phyloP scores from a whole-genome alignment of 2,113 vertebrate species.

The Solea solea region DNA sequence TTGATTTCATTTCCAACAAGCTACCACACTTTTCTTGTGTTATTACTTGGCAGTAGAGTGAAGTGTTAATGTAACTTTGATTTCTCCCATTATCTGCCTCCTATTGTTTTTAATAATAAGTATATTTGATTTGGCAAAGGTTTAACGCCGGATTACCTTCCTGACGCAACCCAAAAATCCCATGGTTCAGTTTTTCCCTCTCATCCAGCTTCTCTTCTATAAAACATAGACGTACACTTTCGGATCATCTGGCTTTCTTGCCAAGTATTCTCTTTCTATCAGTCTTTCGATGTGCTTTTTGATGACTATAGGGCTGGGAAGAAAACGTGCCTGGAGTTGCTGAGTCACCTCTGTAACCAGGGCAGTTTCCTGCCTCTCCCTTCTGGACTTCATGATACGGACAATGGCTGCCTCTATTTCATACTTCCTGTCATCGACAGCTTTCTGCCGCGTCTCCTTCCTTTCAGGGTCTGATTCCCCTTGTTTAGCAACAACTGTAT shows the following conservation, averaged over 20 bases:
- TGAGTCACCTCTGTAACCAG: constrained; percentile 98
- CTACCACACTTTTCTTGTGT: too few relatives aligned
- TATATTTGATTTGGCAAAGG: too few relatives aligned
- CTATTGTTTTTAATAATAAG: too few relatives aligned
- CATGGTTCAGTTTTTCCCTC: constrained; percentile 13
- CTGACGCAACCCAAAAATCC: too few relatives aligned
- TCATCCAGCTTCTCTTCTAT: constrained; percentile 75
- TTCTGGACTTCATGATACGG: constrained; percentile 98
- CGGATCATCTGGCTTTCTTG: constrained; percentile 96
- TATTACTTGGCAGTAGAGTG: too few relatives aligned
- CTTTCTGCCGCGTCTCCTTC: constrained; percentile 97
- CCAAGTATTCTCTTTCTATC: constrained; percentile 99
- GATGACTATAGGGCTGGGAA: constrained; percentile 98
- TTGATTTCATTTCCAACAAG: too few relatives aligned
- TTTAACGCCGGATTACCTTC: too few relatives aligned
- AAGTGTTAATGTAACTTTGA: too few relatives aligned
- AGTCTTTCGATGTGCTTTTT: constrained; percentile 99
- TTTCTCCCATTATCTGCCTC: too few relatives aligned
- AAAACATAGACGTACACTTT: constrained; percentile 99
- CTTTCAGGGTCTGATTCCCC: constrained; percentile 97
- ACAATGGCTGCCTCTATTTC: constrained; percentile 99
- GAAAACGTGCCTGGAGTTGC: constrained; percentile 94
- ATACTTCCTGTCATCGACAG: constrained; percentile 97
- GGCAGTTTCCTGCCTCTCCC: constrained; percentile 98
- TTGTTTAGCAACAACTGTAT: constrained; percentile 98